Base-by-base conservation (phyloP, 2,888 invertebrate genomes). In the Julus scandinavius region DNA sequence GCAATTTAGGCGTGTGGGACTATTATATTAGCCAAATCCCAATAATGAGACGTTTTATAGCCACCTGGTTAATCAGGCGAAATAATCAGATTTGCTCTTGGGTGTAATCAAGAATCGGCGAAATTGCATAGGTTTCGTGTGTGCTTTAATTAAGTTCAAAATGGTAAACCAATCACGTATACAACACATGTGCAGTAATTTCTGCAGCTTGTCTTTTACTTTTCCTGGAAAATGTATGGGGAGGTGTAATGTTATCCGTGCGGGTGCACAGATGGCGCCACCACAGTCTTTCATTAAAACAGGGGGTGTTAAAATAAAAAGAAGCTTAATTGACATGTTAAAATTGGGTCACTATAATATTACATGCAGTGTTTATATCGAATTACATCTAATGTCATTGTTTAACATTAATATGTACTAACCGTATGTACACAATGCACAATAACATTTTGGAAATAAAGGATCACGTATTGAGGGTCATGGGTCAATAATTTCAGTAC, bases 81-180 rank as follows among this genome's bases (percentile, higher is more conserved):
- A 80, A 80, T 80, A 80, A 80, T 80, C 80, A 80, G 80, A 80
- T 80, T 80, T 80, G 80, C 80, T 80, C 80, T 40, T 38, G 80
- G 80, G 80, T 80, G 11, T 80, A 80, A 80, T 80, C 80, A 80
- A 38, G 80, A 80, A 80, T 80, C 80, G 80, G 11, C 80, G 80
- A 80, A 80, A 80, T 80, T 80, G 38, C 80, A 38, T 29, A 15
- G 38, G 80, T 80, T 80, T 40, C 38, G 29, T 29, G 80, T 29
- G 38, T 38, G 38, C 80, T 80, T 80, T 80, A 80, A 80, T 80
- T 80, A 80, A 80, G 80, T 80, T 80, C 80, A 80, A 80, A 80
- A 80, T 80, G 80, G 80, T 38, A 80, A 80, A 80, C 80, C 80
- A 38, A 80, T 80, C 63, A 72, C 63, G 63, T 45, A 45, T 45